Conservation (phyloP, 23 tunicate species). For the Halocynthia aurantium region DNA sequence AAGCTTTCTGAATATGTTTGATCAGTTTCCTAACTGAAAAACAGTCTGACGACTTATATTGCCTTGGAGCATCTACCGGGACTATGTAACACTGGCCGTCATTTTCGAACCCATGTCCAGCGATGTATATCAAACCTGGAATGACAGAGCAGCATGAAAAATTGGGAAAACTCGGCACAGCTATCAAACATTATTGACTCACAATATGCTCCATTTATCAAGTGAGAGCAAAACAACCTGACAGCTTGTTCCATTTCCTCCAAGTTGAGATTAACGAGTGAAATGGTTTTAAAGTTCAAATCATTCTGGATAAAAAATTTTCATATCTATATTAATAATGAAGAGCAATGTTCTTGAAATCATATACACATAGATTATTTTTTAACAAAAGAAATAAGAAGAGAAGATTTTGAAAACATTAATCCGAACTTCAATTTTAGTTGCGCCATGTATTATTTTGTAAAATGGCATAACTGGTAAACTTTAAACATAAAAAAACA, state of each 20-base stretch:
- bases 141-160: background rate
- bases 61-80: conserved; percentile 59
- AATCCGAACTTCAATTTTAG: no score
- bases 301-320: conserved; percentile 30
- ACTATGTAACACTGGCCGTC: conserved; percentile 65
- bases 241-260: conserved; percentile 45
- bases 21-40: conserved; percentile 31
- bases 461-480: no score
- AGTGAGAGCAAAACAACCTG: conserved; percentile 26
- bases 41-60: conserved; percentile 31
- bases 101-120: conserved; percentile 84
- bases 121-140: conserved; percentile 66
- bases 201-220: conserved; percentile 62
- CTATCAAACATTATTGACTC: conserved; percentile 6
- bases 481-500: no score
- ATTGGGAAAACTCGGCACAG: background rate
- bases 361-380: no score
- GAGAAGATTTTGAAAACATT: no score
- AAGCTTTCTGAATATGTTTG: conserved; percentile 37
- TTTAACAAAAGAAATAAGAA: no score
- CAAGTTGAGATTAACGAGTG: conserved; percentile 46
- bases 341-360: no score
- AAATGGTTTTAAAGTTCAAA: conserved; percentile 51
- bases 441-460: no score
- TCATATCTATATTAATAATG: no score